Conservation (phyloP, 1,140 invertebrate species). For the Adoxophyes honmai region DNA sequence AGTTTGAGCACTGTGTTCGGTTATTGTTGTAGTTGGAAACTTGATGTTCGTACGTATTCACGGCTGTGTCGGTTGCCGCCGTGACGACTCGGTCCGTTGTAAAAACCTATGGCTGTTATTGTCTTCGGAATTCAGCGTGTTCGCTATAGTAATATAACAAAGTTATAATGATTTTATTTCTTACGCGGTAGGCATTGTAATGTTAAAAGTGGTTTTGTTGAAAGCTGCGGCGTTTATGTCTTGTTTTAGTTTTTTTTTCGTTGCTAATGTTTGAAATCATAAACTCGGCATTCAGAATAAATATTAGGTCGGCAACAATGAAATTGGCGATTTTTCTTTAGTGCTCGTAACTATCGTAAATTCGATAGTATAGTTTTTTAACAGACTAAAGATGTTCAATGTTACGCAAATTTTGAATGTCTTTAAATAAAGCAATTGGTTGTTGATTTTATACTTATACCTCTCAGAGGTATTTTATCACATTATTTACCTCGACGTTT, state of each 20-base stretch:
- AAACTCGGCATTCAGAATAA: too few species aligned
- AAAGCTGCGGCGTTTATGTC: background rate
- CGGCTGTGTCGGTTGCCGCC: conserved; percentile 31
- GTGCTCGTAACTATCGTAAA: background rate
- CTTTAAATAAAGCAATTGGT: too few species aligned
- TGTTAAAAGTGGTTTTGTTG: background rate
- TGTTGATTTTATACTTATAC: too few species aligned
- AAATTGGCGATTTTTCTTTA: background rate
- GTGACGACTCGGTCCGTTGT: conserved; percentile 23
- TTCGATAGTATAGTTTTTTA: too few species aligned
- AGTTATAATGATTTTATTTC: conserved; percentile 6
- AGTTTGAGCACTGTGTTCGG: conserved; percentile 20
- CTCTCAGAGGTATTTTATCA: too few species aligned
- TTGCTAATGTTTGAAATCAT: too few species aligned
- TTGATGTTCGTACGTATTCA: conserved; percentile 32
- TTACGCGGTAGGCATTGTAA: background rate
- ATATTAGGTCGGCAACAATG: too few species aligned
- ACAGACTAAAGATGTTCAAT: too few species aligned
- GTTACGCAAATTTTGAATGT: too few species aligned
- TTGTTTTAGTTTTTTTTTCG: conserved; percentile 13
- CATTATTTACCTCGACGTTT: too few species aligned
- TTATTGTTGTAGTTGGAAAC: conserved; percentile 18
- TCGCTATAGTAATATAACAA: background rate
- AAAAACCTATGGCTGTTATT: conserved; percentile 21
- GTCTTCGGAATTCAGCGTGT: background rate